These are phyloP conservation scores for cattle (Bos taurus) DNA, from an alignment of 2,113 vertebrate species.

Conservation along the genomic window DNA sequence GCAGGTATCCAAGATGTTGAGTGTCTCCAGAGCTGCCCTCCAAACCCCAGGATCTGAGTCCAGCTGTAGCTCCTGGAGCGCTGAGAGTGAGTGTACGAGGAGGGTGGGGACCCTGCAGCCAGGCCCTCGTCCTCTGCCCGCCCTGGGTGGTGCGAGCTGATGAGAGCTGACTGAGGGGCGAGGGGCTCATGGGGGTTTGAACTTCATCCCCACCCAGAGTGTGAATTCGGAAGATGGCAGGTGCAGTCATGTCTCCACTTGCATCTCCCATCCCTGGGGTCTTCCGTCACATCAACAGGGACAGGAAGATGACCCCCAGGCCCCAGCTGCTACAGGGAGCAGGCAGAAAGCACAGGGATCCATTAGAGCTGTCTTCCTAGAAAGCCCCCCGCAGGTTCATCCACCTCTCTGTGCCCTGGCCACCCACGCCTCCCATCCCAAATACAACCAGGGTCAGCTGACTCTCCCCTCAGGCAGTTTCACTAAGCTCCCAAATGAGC, in stretches of 20 bases:
- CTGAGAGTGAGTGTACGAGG: fast-evolving
- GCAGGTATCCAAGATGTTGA: conserved; percentile 48
- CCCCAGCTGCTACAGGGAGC: fast-evolving
- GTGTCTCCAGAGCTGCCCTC: conserved; percentile 47
- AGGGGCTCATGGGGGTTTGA: background rate
- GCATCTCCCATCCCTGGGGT: background rate
- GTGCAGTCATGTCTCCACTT: background rate
- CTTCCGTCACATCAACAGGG: fast-evolving
- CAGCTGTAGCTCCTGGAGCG: conserved; percentile 54
- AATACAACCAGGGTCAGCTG: background rate
- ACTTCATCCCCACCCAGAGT: fast-evolving
- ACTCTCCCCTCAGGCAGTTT: fast-evolving
- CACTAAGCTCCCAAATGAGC: background rate
- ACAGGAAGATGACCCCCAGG: background rate
- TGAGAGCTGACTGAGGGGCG: fast-evolving
- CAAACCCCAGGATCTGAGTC: conserved; percentile 38
- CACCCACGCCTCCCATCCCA: fast-evolving
- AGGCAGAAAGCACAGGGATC: no score
- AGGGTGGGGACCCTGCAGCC: background rate
- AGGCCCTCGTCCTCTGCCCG: fast-evolving
- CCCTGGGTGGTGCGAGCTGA: fast-evolving
- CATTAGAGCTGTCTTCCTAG: background rate
- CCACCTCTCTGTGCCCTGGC: background rate
- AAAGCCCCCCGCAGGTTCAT: fast-evolving
- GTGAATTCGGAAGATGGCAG: background rate